Evolutionary conservation across 2,797 vertebrate genomes (phyloP).

Genomic region (Crenuchus spilurus): DNA sequence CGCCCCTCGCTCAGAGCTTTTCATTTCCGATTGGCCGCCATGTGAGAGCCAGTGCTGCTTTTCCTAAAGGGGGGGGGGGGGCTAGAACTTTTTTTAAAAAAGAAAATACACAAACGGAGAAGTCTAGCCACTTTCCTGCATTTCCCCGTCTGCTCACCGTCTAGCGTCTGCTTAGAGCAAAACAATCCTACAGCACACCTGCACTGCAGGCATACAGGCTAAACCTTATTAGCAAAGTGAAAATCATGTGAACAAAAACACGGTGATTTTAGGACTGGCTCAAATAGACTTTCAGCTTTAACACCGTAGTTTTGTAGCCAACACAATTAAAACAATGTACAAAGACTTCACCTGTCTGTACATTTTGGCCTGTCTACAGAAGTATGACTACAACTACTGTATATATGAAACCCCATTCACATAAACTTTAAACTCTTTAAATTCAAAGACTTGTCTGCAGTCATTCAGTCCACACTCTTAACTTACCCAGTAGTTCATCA

Average conservation of each 20-base stretch:
- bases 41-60: slow-evolving; percentile 85
- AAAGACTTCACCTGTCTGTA: not conserved
- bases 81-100: slow-evolving; percentile 85
- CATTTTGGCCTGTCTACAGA: not conserved
- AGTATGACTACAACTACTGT: not conserved
- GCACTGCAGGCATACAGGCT: slow-evolving; percentile 79
- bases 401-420: not conserved
- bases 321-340: not conserved
- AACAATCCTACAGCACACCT: slow-evolving; percentile 82
- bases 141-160: slow-evolving; percentile 81
- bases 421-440: not conserved
- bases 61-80: slow-evolving; percentile 86
- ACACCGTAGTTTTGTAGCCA: not conserved
- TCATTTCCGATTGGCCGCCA: slow-evolving; percentile 95
- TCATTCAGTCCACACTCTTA: too few relatives aligned
- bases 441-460: not conserved
- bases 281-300: not conserved
- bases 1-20: slow-evolving; percentile 88
- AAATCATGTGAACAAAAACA: slow-evolving; percentile 45
- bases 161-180: slow-evolving; percentile 89
- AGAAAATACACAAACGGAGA: slow-evolving; percentile 90
- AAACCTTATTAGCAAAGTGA: slow-evolving; percentile 76
- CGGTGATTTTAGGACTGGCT: slow-evolving; percentile 1
- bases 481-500: too few relatives aligned
- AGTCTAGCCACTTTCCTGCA: slow-evolving; percentile 95